These are phyloP conservation scores for Nerophis ophidion DNA, from an alignment of 2,113 vertebrate genomes.

Conservation along the genomic window DNA sequence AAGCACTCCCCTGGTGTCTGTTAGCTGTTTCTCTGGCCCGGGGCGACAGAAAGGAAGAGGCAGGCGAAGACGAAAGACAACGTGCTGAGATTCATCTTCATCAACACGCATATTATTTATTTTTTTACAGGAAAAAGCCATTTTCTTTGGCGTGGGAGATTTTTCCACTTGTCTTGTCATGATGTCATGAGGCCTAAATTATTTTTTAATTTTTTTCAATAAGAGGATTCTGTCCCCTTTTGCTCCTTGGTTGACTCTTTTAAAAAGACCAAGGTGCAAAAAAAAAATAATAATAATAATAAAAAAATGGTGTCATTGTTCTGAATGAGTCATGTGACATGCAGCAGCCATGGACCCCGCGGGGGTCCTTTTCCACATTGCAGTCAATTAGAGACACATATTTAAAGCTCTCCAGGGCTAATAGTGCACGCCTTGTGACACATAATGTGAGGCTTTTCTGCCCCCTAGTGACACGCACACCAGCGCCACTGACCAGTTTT, in stretches of 20 bases:
- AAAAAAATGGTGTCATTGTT: neutral
- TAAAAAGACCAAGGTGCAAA: neutral
- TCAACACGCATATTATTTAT: constrained; percentile 44
- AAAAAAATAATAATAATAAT: too few relatives aligned
- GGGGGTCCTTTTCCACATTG: neutral
- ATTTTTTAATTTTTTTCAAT: too few relatives aligned
- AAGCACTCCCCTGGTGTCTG: constrained; percentile 26
- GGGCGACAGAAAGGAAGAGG: constrained; percentile 37
- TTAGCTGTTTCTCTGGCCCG: constrained; percentile 44
- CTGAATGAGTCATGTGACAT: constrained; percentile 3
- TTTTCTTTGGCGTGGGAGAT: constrained; percentile 42
- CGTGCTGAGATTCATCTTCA: constrained; percentile 55
- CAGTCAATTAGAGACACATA: neutral
- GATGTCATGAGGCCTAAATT: too few relatives aligned
- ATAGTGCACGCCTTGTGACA: constrained; percentile 2
- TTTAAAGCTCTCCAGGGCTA: neutral
- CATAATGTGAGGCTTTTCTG: constrained; percentile 40
- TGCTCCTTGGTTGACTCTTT: too few relatives aligned
- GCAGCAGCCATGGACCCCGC: neutral
- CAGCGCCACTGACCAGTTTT: constrained; percentile 51
- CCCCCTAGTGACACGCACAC: constrained; percentile 55
- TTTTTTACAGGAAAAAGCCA: constrained; percentile 42
- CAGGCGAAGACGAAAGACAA: constrained; percentile 23
- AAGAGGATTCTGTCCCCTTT: too few relatives aligned
- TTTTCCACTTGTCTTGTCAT: neutral